These are phyloP conservation scores for Drosophila obscura DNA, from an alignment of 1,140 invertebrate species.

Conservation along the genomic window DNA sequence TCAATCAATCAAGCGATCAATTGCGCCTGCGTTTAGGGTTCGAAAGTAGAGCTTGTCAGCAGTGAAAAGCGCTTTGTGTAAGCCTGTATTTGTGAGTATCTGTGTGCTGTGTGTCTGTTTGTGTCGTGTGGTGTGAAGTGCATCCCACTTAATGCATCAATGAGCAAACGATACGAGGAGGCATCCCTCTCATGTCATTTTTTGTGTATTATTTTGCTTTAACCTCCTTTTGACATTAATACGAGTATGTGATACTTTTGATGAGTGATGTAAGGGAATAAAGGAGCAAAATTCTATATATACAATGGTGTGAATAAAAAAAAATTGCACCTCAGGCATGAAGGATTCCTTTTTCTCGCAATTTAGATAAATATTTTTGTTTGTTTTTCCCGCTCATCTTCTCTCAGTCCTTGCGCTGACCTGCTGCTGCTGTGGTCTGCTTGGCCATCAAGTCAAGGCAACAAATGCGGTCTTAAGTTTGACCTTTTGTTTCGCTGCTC, in stretches of 20 bases:
- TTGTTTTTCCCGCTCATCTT: too few relatives aligned
- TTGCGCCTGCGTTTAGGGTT: constrained; percentile 55
- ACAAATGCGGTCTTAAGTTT: constrained; percentile 33
- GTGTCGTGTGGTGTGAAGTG: constrained; percentile 23
- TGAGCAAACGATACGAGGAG: constrained; percentile 45
- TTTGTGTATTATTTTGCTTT: too few relatives aligned
- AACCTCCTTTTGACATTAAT: too few relatives aligned
- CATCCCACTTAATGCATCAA: constrained; percentile 66
- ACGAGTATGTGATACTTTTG: too few relatives aligned
- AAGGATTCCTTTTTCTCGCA: too few relatives aligned
- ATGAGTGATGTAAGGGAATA: too few relatives aligned
- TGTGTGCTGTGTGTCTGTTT: constrained; percentile 8
- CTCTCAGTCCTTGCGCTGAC: background rate
- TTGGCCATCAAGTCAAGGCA: constrained; percentile 51
- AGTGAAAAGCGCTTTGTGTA: constrained; percentile 31
- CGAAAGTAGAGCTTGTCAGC: constrained; percentile 58
- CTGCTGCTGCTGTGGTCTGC: too few relatives aligned
- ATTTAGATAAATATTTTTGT: too few relatives aligned
- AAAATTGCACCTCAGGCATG: too few relatives aligned
- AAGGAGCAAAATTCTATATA: too few relatives aligned
- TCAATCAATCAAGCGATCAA: constrained; percentile 57
- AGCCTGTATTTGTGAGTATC: constrained; percentile 8
- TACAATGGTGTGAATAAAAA: too few relatives aligned
- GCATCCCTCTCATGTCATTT: too few relatives aligned
- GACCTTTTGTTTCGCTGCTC: constrained; percentile 34